Base-by-base conservation (phyloP, 2,888 invertebrate species). In the Leptura quadrifasciata region DNA sequence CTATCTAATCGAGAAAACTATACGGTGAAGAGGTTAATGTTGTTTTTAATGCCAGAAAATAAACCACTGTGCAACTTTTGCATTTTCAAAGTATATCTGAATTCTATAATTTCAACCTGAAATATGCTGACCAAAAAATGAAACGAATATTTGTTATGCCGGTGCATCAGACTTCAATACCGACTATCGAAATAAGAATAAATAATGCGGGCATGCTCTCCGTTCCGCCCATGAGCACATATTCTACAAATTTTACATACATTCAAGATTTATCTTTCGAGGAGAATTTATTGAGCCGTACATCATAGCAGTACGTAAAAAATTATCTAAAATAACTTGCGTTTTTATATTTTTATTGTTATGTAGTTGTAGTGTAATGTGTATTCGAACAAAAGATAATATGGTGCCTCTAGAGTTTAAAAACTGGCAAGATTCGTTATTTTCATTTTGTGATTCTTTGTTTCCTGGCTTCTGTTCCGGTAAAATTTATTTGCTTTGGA, bases 251-350 rank as follows among this genome's bases (percentile, higher is more conserved):
- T 54, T 52, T 39, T 21, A 67, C 39, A 18, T 52, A 67, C n/a
- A 54, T 67, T 54, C 17, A 61, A 61, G 35, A 61, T 31, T 61
- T 61, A 61, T 61, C 58, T 58, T 35, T 35, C 31, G 5, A 21
- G 55, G 57, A 18, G 31, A 69, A 69, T 69, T 69, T 69, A 69
- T 58, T 69, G 58, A 58, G 15, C 15, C 52, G 55, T 55, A 67
- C 15, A 67, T 65, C 65, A 54, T 67, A 54, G 58, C 21, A 35
- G 27, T 20, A 5, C 15, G 31, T 35, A 57, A 69, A 69, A 69
- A 58, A 69, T 35, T 69, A 69, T 69, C 69, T 69, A 57, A 57
- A 57, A 69, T 20, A 57, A 58, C 35, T 57, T 35, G 27, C 20
- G 69, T 20, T 31, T 31, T 57, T 18, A 47, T 55, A 67, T 67